Evolutionary conservation across 2,888 invertebrate species (phyloP), one percentile per base, ranked within the genome.

Genomic region (Furcula furcula): DNA sequence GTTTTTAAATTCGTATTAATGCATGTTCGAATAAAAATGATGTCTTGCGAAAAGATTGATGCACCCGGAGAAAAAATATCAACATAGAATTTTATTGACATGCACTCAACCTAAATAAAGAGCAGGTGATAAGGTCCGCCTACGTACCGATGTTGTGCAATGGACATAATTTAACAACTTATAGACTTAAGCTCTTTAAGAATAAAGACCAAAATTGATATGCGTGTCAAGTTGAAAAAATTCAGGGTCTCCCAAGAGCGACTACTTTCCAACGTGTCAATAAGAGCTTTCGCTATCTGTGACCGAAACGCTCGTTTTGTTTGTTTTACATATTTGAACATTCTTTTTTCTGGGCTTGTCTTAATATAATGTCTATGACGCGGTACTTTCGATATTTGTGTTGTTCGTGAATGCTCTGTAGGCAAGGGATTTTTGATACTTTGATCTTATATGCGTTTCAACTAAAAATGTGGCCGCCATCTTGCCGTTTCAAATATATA

Each of bases 221-320:
- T 34, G 1, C 40, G 25, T 15, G 25, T 27, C n/a, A 3, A 29
- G 28, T 46, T 52, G 46, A 48, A 64, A 52, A 62, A 58, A 57
- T 55, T 49, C 56, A 57, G 51, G 55, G 51, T 54, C 45, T 50
- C 46, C 44, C 41, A 63, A 55, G 59, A 60, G 56, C 62, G 66
- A 65, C 71, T 71, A 84, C 86, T 87, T 87, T 87, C 87, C 76
- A 86, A 78, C 82, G 71, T 81, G 85, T 86, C 85, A 85, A 86
- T 82, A 83, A 70, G 72, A 81, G 84, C 86, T 87, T 87, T 87
- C 87, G 86, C 86, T 87, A 82, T 86, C 85, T 74, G 72, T 81
- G 81, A 75, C 81, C 79, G 76, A 73, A 71, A 68, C 68, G 59
- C 42, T 55, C 54, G 68, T 69, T 74, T 73, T 82, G 68, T 85